These are phyloP conservation scores for Ptyas mucosa DNA, from an alignment of 2,113 vertebrate genomes.

Conservation along the genomic window DNA sequence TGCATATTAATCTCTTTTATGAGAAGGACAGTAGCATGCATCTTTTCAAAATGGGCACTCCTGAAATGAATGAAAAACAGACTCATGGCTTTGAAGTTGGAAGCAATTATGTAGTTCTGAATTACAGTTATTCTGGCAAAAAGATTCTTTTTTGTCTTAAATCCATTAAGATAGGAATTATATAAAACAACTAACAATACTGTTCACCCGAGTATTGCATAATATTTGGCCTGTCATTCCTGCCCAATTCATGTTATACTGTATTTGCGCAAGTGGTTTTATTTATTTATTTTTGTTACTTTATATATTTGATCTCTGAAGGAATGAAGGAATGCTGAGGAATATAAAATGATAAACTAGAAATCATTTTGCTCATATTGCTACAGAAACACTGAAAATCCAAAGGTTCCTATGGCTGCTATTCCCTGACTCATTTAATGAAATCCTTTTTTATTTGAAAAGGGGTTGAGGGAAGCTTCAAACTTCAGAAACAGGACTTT, in stretches of 20 bases:
- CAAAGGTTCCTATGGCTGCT: slow-evolving; percentile 44
- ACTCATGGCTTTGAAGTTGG: background rate
- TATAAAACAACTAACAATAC: background rate
- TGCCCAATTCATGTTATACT: slow-evolving; percentile 29
- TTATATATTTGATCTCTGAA: slow-evolving; percentile 25
- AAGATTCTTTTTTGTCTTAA: slow-evolving; percentile 14
- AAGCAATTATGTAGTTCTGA: background rate
- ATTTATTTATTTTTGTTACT: slow-evolving; percentile 1
- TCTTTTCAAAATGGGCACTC: background rate
- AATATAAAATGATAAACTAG: slow-evolving; percentile 60
- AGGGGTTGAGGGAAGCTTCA: slow-evolving; percentile 6
- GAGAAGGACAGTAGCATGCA: background rate
- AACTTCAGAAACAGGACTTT: slow-evolving; percentile 60
- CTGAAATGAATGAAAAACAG: background rate
- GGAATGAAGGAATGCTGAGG: slow-evolving; percentile 39
- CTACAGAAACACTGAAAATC: slow-evolving; percentile 43
- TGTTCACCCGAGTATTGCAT: slow-evolving; percentile 9
- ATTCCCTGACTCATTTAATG: slow-evolving; percentile 54
- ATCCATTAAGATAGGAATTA: slow-evolving; percentile 21
- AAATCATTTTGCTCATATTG: slow-evolving; percentile 51
- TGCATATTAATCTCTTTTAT: background rate
- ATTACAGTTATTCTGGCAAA: background rate
- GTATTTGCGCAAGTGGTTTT: slow-evolving; percentile 40
- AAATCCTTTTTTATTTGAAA: slow-evolving; percentile 60
- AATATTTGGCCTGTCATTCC: slow-evolving; percentile 28